phyloP scores from a whole-genome alignment of 1,140 invertebrate species.

The Drosophila orosa region DNA sequence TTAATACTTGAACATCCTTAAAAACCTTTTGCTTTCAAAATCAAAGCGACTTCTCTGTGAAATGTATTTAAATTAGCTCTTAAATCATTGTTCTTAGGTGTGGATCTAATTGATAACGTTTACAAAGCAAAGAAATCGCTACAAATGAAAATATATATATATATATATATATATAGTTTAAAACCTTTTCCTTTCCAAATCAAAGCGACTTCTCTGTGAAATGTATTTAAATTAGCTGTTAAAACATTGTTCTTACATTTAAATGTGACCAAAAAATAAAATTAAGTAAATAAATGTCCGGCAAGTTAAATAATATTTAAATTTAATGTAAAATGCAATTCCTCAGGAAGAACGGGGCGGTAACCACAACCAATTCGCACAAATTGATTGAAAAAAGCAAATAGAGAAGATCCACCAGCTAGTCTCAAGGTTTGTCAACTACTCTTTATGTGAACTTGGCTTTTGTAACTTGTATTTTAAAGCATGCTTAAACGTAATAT shows the following conservation, averaged over 20 bases:
- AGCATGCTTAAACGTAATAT: conserved; percentile 76
- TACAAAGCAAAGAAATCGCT: neutral
- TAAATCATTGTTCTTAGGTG: neutral
- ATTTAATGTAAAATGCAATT: neutral
- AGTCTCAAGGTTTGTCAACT: conserved; percentile 49
- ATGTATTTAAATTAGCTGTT: neutral
- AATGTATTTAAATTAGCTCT: neutral
- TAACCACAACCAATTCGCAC: neutral
- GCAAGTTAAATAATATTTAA: neutral
- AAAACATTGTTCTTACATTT: neutral
- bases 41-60: neutral
- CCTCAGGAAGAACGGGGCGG: neutral
- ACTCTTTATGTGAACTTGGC: conserved; percentile 70
- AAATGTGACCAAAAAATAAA: neutral
- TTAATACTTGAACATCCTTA: too few species aligned
- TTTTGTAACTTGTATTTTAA: conserved; percentile 65
- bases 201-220: neutral
- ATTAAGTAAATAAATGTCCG: neutral
- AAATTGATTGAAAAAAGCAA: conserved; percentile 14
- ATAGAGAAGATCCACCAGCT: conserved; percentile 10
- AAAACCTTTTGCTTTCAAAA: neutral
- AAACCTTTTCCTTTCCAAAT: neutral
- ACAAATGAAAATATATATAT: too few species aligned
- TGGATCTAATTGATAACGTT: neutral
- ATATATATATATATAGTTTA: too few species aligned